phyloP scores from a whole-genome alignment of 2,888 invertebrate genomes.

The Zaprionus obscuricornis region DNA sequence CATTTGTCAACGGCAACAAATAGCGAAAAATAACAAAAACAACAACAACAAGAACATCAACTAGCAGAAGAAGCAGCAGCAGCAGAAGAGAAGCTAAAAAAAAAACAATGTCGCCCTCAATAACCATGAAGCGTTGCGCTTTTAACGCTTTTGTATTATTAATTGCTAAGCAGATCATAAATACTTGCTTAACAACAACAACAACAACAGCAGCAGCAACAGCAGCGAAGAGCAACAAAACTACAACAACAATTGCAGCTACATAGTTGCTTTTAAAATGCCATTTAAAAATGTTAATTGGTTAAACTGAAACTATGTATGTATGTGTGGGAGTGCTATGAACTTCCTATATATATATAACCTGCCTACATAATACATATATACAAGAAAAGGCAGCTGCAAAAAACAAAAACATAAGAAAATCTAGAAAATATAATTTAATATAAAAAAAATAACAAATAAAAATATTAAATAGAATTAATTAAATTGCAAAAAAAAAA shows the following conservation, averaged over 20 bases:
- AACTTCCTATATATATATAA: too few species aligned
- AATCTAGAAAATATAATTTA: too few species aligned
- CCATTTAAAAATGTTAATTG: constrained; percentile 72
- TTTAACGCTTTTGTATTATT: constrained; percentile 66
- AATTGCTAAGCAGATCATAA: constrained; percentile 67
- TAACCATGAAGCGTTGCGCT: constrained; percentile 71
- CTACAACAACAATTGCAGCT: constrained; percentile 36
- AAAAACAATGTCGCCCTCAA: constrained; percentile 66
- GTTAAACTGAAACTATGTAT: constrained; percentile 10
- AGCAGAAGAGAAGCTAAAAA: constrained; percentile 14
- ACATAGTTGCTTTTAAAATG: constrained; percentile 48
- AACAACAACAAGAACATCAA: constrained; percentile 5
- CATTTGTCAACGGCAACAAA: constrained; percentile 59
- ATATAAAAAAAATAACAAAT: too few species aligned
- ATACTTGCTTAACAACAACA: constrained; percentile 32
- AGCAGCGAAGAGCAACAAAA: too few species aligned
- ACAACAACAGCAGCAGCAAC: constrained; percentile 23
- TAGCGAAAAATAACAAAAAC: constrained; percentile 6
- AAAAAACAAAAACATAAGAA: too few species aligned
- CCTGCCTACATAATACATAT: too few species aligned
- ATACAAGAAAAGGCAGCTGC: too few species aligned
- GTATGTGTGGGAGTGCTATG: constrained; percentile 14
- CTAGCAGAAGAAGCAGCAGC: constrained; percentile 11
- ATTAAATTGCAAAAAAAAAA: too few species aligned
- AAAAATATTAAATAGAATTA: too few species aligned